phyloP scores from a whole-genome alignment of 2,888 invertebrate species.

The Sinotaia quadrata region DNA sequence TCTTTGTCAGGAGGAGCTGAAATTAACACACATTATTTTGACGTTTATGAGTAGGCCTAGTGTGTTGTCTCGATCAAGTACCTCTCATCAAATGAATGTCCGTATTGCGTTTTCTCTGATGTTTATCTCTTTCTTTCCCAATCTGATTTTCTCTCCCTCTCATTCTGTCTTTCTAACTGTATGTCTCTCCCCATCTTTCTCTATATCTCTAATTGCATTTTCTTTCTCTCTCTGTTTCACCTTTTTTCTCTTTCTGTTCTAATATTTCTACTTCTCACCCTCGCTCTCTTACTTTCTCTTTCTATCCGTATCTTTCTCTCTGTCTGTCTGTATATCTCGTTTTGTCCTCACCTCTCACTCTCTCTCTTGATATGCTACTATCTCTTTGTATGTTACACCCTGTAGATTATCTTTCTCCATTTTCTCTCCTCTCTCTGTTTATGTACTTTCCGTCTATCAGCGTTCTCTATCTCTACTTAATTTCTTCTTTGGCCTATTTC shows the following conservation, averaged over 20 bases:
- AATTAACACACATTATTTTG: no score
- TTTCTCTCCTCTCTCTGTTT: background rate
- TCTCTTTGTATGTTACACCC: background rate
- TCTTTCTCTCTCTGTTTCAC: constrained; percentile 17
- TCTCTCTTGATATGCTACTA: no score
- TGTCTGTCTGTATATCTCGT: constrained; percentile 24
- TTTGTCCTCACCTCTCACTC: background rate
- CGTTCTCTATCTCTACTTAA: background rate
- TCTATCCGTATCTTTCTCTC: constrained; percentile 21
- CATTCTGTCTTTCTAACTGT: constrained; percentile 4
- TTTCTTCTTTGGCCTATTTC: background rate
- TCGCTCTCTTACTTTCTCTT: constrained; percentile 20
- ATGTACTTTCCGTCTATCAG: background rate
- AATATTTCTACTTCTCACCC: constrained; percentile 17
- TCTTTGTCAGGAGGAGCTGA: no score
- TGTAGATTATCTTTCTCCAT: constrained; percentile 5
- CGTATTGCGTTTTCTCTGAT: no score
- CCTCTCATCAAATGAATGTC: no score
- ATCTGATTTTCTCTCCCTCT: background rate
- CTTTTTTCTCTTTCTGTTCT: constrained; percentile 8
- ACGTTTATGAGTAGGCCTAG: no score
- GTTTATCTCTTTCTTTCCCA: no score
- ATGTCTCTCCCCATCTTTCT: constrained; percentile 1
- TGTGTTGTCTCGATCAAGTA: no score
- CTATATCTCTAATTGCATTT: background rate